phyloP scores from a whole-genome alignment of 1,140 invertebrate genomes.

The Antheraea mylitta region DNA sequence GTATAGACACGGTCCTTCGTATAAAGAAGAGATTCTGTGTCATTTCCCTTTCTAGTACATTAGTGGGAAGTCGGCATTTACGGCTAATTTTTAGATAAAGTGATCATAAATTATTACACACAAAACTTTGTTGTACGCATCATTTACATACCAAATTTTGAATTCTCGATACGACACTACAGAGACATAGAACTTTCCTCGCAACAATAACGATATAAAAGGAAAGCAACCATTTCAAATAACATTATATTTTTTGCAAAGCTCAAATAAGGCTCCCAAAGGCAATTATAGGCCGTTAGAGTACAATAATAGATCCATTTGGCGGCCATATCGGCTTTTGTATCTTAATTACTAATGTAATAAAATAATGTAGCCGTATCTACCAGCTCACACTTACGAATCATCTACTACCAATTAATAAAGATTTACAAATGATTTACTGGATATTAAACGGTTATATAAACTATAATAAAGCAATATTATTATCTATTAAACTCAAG shows the following conservation, averaged over 20 bases:
- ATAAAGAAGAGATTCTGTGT: too few relatives aligned
- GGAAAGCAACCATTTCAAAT: constrained; percentile 34
- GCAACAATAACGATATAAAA: constrained; percentile 25
- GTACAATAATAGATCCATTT: constrained; percentile 39
- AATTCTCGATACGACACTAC: too few relatives aligned
- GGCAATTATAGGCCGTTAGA: constrained; percentile 47
- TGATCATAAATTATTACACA: too few relatives aligned
- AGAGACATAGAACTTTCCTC: neutral
- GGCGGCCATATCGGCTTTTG: constrained; percentile 31
- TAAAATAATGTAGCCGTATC: constrained; percentile 31
- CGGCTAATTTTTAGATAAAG: too few relatives aligned
- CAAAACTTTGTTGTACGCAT: too few relatives aligned
- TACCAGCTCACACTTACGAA: constrained; percentile 18
- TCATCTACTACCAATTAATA: constrained; percentile 25
- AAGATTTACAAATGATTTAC: neutral
- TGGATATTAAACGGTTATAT: neutral
- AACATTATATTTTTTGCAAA: constrained; percentile 44
- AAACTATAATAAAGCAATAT: too few relatives aligned
- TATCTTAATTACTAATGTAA: constrained; percentile 48
- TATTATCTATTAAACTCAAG: too few relatives aligned
- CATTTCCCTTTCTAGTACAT: too few relatives aligned
- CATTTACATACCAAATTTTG: too few relatives aligned
- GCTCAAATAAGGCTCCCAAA: constrained; percentile 38
- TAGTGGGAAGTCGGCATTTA: too few relatives aligned
- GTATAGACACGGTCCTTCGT: too few relatives aligned